Base-by-base conservation (phyloP, 2,113 vertebrate genomes). In the Pterocles orientalis region DNA sequence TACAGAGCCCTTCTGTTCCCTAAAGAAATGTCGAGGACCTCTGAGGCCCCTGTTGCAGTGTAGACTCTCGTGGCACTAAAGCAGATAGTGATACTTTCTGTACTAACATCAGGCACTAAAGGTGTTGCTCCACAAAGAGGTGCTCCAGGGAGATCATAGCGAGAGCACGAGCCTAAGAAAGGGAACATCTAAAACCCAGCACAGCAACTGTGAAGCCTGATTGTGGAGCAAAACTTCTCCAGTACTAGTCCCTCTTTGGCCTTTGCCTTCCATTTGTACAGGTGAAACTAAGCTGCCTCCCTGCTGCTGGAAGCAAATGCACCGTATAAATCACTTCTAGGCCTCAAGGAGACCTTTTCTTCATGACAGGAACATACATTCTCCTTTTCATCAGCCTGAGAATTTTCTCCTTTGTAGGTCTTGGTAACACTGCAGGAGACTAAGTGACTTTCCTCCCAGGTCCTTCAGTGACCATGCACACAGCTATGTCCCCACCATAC, bases 361-460 rank as follows among this genome's bases (percentile, higher is more conserved):
- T 90, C 76, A 51, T 88, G 92, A 93, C 94, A 95, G 88, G 80
- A 61, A 88, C 72, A 95, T 95, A 92, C 69, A 94, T 97, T 75
- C 86, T 91, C 90, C 92, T 96, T 92, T 96, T 93, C 94, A 94
- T 96, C 92, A 86, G 68, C 83, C 79, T 58, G 91, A 94, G 86
- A 73, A 86, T 81, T 93, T 88, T 95, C 95, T 80, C 86, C 88
- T 96, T 94, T 95, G 94, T 97, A 93, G 94, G 86, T 92, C 88
- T 95, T 56, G 15, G 91, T 88, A 94, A 86, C 92, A 83, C 95
- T 10, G 3, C 91, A 73, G 95, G 95, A 93, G 71, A 86, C 92
- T 94, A 96, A 96, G 95, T 95, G 92, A 93, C 96, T 94, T 93
- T 94, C 50, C 71, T 94, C 94, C 36, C 92, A 83, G 86, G 94